A percentile compares a stretch with the other conserved stretches of the same genome.
Conservation (phyloP, 2,113 vertebrate species). For the Archocentrus centrarchus region DNA sequence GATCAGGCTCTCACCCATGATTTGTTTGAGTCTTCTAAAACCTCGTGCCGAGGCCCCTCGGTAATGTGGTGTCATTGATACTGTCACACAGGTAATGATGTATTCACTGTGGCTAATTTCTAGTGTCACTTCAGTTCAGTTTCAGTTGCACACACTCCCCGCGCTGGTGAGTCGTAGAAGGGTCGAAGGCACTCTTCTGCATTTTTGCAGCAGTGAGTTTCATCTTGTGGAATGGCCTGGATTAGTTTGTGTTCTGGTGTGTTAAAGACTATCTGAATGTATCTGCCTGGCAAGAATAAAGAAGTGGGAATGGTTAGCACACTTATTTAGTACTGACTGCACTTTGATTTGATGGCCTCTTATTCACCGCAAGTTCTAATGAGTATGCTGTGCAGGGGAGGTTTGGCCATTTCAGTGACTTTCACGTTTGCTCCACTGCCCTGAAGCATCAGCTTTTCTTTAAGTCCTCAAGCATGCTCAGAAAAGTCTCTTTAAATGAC, state of each 20-base stretch:
- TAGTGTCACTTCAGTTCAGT: neutral
- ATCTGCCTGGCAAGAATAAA: constrained; percentile 8
- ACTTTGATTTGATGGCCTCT: neutral
- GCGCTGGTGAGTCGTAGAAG: neutral
- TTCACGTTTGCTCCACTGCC: neutral
- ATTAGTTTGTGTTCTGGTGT: neutral
- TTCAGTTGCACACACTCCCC: neutral
- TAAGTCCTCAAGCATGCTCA: rapidly evolving
- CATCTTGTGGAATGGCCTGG: neutral
- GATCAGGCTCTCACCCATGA: neutral
- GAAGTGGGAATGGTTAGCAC: constrained; percentile 49
- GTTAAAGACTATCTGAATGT: neutral
- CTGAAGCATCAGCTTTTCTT: neutral
- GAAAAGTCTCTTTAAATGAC: neutral
- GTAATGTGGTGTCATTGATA: neutral
- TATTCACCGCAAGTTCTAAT: neutral
- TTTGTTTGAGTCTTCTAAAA: neutral
- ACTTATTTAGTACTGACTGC: constrained; percentile 45
- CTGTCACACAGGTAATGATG: neutral
- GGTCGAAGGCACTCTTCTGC: neutral
- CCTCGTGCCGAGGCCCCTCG: neutral
- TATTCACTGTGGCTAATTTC: neutral
- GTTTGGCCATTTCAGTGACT: neutral
- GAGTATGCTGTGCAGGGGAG: neutral
- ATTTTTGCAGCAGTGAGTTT: neutral